Base-by-base conservation (phyloP, 2,888 invertebrate genomes). In the Schrankia costaestrigalis region DNA sequence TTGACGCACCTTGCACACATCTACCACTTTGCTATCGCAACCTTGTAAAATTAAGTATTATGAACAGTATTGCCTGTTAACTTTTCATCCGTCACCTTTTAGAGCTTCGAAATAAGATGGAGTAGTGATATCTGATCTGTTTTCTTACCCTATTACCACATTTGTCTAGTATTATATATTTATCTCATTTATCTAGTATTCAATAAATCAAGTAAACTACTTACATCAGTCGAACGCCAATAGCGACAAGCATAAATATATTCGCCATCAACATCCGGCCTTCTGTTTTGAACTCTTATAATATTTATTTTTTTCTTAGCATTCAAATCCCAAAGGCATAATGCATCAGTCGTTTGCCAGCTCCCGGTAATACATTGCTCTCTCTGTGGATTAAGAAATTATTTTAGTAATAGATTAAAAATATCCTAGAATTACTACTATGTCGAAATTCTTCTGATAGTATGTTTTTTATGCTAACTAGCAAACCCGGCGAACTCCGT, bases 221-320 rank as follows among this genome's bases (percentile, higher is more conserved):
- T 46, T 46, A 85, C 86, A 50, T 69, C 45, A 18, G 39, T 46
- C 3, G 86, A 86, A 31, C 62, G 71, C 88, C 88, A 90, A 59
- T 81, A 91, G 15, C 85, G 84, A 29, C 88, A 89, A 1, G 89
- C 79, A 44, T 90, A 90, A 3, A 90, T 73, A 51, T 89, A 91
- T 50, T 91, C 91, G 0, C 91, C 91, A 19, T 89, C 89, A 0
- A 90, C 74, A 24, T 87, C 80, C 0, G 77, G 78, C 17, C 86
- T 69, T 25, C 90, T 67, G 53, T 91, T 91, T 39, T 81, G 78
- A 0, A 87, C 88, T 15, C 78, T 68, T 19, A 91, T 63, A 9
- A 85, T 66, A 33, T 71, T 78, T 7, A 90, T 46, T 19, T 82
- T 66, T 57, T 88, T 89, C 37, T 77, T 86, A 1, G 88, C 87